These are phyloP conservation scores for Hucho hucho DNA, from an alignment of 2,113 vertebrate genomes.

Conservation along the genomic window DNA sequence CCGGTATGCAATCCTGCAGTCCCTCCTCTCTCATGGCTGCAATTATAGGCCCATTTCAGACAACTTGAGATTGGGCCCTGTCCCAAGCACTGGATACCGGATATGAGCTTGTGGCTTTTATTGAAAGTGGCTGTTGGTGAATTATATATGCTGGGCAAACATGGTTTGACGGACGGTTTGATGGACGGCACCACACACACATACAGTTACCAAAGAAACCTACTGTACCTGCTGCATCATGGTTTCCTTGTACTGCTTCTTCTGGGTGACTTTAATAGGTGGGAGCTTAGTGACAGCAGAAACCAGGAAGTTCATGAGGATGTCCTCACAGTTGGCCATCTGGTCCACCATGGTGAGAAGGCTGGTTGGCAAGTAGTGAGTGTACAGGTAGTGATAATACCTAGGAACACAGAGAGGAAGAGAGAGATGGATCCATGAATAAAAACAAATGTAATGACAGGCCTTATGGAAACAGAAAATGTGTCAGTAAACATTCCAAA, in stretches of 20 bases:
- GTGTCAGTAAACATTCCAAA: too few relatives aligned
- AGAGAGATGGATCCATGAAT: neutral
- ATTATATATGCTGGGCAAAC: too few relatives aligned
- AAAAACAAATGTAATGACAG: neutral
- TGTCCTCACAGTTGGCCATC: conserved; percentile 79
- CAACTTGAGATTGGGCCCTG: too few relatives aligned
- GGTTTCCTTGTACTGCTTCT: conserved; percentile 83
- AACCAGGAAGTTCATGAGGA: conserved; percentile 80
- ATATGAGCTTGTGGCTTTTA: too few relatives aligned
- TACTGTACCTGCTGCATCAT: conserved; percentile 75
- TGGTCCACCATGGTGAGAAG: conserved; percentile 73
- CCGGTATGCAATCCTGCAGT: too few relatives aligned
- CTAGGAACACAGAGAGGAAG: conserved; percentile 42
- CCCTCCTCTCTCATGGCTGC: too few relatives aligned
- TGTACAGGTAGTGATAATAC: conserved; percentile 79
- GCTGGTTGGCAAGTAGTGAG: conserved; percentile 67
- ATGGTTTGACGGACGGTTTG: neutral
- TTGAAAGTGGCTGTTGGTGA: too few relatives aligned
- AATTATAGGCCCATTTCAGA: too few relatives aligned
- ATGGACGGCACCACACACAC: neutral
- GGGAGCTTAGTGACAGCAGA: conserved; percentile 77
- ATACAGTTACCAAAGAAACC: neutral
- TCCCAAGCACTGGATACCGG: too few relatives aligned
- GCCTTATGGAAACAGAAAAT: too few relatives aligned
- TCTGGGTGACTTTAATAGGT: conserved; percentile 81